Conservation (phyloP, 2,797 vertebrate genomes). For the Peromyscus aztecus region DNA sequence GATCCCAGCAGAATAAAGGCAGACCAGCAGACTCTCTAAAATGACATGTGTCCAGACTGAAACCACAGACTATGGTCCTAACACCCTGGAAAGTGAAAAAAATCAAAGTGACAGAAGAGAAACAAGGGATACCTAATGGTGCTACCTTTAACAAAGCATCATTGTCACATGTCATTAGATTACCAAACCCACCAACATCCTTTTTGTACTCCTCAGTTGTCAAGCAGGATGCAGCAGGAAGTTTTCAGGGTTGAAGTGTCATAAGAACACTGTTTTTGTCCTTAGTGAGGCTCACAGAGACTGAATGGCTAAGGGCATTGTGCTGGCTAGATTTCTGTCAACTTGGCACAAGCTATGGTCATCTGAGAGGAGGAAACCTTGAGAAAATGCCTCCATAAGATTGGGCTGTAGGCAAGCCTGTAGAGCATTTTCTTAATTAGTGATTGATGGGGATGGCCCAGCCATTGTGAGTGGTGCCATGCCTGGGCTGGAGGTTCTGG, state of each 20-base stretch:
- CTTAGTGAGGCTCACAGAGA: constrained; percentile 34
- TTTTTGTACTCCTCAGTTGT: background rate
- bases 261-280: constrained; percentile 29
- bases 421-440: background rate
- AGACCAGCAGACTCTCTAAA: background rate
- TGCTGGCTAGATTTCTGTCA: background rate
- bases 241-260: background rate
- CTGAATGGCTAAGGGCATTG: background rate
- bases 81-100: constrained; percentile 26
- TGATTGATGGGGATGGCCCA: background rate
- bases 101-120: background rate
- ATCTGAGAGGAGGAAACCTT: background rate
- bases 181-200: background rate
- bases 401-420: background rate
- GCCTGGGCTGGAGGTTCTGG: background rate
- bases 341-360: background rate
- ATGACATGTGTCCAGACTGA: background rate
- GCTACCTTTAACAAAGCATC: constrained; percentile 3
- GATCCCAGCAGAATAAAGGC: background rate
- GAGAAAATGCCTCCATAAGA: background rate
- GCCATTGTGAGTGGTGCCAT: background rate
- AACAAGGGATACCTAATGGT: background rate
- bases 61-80: background rate
- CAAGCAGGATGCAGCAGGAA: background rate
- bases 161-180: fast-evolving